Percentiles rank a stretch among this genome's conserved stretches.
phyloP scores from a whole-genome alignment of 2,113 vertebrate genomes.

The Hippocampus mohnikei region DNA sequence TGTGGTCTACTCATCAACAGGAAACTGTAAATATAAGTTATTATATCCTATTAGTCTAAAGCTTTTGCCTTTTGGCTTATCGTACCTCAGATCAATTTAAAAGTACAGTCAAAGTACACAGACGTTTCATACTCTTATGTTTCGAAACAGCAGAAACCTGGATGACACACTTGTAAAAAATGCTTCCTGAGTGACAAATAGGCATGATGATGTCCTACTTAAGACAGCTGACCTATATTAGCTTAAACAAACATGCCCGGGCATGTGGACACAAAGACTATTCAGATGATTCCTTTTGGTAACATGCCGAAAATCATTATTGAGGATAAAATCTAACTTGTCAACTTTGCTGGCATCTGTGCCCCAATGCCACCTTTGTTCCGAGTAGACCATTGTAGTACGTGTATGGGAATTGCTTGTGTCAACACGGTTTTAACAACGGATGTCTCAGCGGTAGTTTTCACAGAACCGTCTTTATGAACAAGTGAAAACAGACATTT shows the following conservation, averaged over 20 bases:
- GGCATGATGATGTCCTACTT: constrained; percentile 16
- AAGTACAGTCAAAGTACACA: background rate
- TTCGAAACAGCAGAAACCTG: constrained; percentile 5
- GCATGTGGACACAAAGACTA: background rate
- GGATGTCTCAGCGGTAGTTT: background rate
- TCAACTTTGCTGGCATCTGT: constrained; percentile 36
- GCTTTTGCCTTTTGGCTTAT: background rate
- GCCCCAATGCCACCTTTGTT: constrained; percentile 37
- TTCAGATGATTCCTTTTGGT: background rate
- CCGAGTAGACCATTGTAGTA: background rate
- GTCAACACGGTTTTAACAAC: background rate
- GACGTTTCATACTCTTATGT: background rate
- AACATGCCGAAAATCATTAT: constrained; percentile 4
- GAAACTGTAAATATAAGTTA: background rate
- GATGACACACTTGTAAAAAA: constrained; percentile 32
- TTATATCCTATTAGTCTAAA: background rate
- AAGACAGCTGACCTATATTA: constrained; percentile 14
- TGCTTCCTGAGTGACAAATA: constrained; percentile 36
- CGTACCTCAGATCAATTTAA: background rate
- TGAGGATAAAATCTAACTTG: constrained; percentile 24
- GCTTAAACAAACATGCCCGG: constrained; percentile 10
- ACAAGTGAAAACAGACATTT: background rate
- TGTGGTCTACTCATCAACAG: constrained; percentile 4
- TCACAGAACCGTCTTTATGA: background rate
- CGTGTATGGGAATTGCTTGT: background rate